Evolutionary conservation across 2,888 invertebrate species (phyloP), one percentile per base, ranked within the genome.

Genomic region (Drosophila emarginata): DNA sequence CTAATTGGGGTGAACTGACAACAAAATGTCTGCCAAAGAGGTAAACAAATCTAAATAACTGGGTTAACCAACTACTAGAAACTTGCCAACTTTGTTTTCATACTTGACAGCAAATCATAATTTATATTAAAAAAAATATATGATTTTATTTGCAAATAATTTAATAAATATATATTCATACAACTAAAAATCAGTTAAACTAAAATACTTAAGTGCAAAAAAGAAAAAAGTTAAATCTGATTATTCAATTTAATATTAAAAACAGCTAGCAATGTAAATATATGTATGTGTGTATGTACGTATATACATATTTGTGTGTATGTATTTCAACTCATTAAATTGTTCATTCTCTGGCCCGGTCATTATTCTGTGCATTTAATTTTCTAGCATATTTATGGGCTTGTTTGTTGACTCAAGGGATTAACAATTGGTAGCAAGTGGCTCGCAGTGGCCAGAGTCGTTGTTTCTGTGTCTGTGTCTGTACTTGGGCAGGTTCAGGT

Each of bases 341-440:
- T 53, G 28, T 32, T 53, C 54, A 12, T 57, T 21, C n/a, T 36
- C 37, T 9, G 36, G 14, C 18, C 28, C 37, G 21, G 11, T 21
- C 56, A 37, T 32, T 37, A 21, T 36, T 36, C 37, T 57, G 54
- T 36, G 36, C 26, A 37, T 39, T 54, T 32, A 26, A 61, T 57
- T 40, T 53, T 53, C 60, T 15, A 67, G 45, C 54, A 60, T 75
- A 70, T 74, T 69, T 73, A 64, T 64, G 75, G 50, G 71, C 62
- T 66, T 71, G 76, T 75, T 71, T 76, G 63, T 72, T 72, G 57
- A 66, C 76, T 71, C 74, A 59, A 64, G 66, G 76, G 74, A 66
- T 76, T 76, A 76, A 58, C 52, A 40, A 56, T 18, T 28, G 56
- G 56, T 18, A 56, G 32, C 18, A 32, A 56, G 56, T n/a, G 66